A percentile compares a stretch with the other conserved stretches of the same genome.
Evolutionary conservation across 2,888 invertebrate genomes (phyloP).

Genomic region (Oxyscelio sp.): DNA sequence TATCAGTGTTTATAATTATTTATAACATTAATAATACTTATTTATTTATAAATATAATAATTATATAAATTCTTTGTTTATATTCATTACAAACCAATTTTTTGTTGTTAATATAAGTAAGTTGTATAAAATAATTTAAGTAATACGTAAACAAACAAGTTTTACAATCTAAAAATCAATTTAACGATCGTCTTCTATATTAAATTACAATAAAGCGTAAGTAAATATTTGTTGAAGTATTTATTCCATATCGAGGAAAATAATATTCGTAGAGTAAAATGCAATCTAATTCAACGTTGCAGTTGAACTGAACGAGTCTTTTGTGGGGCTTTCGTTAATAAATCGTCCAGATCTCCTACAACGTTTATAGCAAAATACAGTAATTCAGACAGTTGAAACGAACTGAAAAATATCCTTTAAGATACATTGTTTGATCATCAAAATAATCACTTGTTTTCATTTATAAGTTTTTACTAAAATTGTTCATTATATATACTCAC

Average conservation of each 20-base stretch:
- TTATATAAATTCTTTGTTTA: no score
- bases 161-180: no score
- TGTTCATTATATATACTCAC: neutral
- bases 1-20: no score
- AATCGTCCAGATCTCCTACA: constrained; percentile 32
- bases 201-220: no score
- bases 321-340: constrained; percentile 44
- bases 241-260: constrained; percentile 27
- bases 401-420: constrained; percentile 38
- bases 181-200: no score
- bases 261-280: constrained; percentile 32
- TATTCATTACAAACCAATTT: no score
- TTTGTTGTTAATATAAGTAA: no score
- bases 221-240: no score
- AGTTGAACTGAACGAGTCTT: constrained; percentile 46
- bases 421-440: constrained; percentile 25
- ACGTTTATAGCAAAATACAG: constrained; percentile 37
- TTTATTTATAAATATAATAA: no score
- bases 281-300: constrained; percentile 41
- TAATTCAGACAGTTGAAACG: constrained; percentile 21
- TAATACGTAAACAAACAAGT: no score
- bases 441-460: constrained; percentile 25
- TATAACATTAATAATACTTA: no score
- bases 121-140: no score
- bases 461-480: constrained; percentile 15